A percentile compares a stretch with the other conserved stretches of the same genome.
Conservation (phyloP, 2,888 invertebrate species). For the Diarsia dahlii region DNA sequence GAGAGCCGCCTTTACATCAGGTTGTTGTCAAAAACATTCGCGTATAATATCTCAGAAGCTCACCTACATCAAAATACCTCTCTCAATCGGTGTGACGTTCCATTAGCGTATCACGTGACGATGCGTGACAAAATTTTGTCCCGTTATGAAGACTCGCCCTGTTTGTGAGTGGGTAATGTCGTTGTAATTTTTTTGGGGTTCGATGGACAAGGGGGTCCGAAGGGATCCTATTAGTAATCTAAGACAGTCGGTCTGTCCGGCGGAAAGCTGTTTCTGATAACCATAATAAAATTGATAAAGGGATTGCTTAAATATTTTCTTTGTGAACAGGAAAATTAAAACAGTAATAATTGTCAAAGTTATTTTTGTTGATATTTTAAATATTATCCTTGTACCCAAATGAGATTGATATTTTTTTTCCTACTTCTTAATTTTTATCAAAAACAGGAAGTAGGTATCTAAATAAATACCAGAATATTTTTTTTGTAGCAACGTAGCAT, state of each 20-base stretch:
- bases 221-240: not conserved
- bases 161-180: conserved; percentile 28
- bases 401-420: not conserved
- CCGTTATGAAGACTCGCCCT: conserved; percentile 38
- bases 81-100: conserved; percentile 69
- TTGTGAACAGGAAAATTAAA: not conserved
- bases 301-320: not conserved
- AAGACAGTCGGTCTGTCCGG: not conserved
- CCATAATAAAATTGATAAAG: not conserved
- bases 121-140: conserved; percentile 50
- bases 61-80: conserved; percentile 72
- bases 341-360: not conserved
- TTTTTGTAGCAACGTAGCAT: too few relatives aligned
- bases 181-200: conserved; percentile 16
- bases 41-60: conserved; percentile 73
- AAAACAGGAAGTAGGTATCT: not conserved
- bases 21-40: conserved; percentile 70
- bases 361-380: not conserved
- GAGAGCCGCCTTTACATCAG: not conserved
- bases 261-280: not conserved
- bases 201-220: not conserved
- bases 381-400: not conserved
- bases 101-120: conserved; percentile 63
- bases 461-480: too few relatives aligned
- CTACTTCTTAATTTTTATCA: conserved; percentile 1